These are phyloP conservation scores for Caenorhabditis sp. DNA, from an alignment of 2,888 invertebrate genomes.

Conservation along the genomic window DNA sequence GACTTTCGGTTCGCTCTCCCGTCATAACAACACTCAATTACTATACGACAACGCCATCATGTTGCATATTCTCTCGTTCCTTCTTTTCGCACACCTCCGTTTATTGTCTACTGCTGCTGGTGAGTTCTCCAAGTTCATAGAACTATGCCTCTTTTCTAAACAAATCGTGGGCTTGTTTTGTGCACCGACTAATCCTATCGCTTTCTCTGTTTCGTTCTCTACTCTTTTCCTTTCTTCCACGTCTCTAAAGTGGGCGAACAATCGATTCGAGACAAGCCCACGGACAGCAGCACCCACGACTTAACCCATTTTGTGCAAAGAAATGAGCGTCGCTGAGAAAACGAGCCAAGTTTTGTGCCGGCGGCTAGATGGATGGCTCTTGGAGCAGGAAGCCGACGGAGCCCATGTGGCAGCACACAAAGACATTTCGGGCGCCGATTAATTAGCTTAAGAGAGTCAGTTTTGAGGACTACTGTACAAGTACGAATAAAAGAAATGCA, in stretches of 20 bases:
- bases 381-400: background rate
- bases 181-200: slow-evolving; percentile 30
- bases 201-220: slow-evolving; percentile 11
- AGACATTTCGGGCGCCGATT: slow-evolving; percentile 36
- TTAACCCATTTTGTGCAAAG: slow-evolving; percentile 53
- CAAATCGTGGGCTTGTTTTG: slow-evolving; percentile 19
- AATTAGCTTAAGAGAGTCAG: slow-evolving; percentile 28
- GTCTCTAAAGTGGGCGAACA: slow-evolving; percentile 17
- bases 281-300: slow-evolving; percentile 23
- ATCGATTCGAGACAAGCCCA: slow-evolving; percentile 37
- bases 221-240: slow-evolving; percentile 19
- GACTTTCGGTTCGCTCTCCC: slow-evolving; percentile 14
- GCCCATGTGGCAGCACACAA: slow-evolving; percentile 41
- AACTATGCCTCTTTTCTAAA: slow-evolving; percentile 21
- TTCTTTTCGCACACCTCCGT: slow-evolving; percentile 38
- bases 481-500: slow-evolving; percentile 13
- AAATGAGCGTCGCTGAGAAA: slow-evolving; percentile 48
- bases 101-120: slow-evolving; percentile 14
- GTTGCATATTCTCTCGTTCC: slow-evolving; percentile 47
- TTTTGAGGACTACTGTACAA: slow-evolving; percentile 40
- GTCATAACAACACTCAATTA: slow-evolving; percentile 36
- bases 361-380: slow-evolving; percentile 19
- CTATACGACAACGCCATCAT: slow-evolving; percentile 31
- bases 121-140: slow-evolving; percentile 12
- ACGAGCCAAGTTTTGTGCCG: slow-evolving; percentile 48